Evolutionary conservation across 2,113 vertebrate species (phyloP).

Genomic region (Crotalus tigris): DNA sequence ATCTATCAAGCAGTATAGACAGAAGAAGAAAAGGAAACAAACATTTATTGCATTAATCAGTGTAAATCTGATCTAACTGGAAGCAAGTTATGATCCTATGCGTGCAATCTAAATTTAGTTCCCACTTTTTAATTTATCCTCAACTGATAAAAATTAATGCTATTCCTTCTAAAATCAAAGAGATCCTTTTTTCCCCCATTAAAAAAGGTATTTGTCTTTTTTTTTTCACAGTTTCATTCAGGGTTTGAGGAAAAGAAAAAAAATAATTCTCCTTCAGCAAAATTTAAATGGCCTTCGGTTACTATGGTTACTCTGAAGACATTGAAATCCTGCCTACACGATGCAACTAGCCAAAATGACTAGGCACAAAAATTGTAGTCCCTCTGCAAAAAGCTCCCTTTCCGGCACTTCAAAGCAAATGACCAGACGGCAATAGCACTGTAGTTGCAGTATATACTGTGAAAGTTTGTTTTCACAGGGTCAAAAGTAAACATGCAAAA

Average conservation of each 20-base stretch:
- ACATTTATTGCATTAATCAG: neutral
- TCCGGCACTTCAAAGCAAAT: slow-evolving; percentile 35
- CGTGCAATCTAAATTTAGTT: neutral
- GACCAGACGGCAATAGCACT: slow-evolving; percentile 20
- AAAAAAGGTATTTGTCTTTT: neutral
- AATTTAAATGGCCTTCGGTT: slow-evolving; percentile 61
- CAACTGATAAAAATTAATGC: slow-evolving; percentile 15
- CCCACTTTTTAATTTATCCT: slow-evolving; percentile 25
- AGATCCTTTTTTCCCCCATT: neutral
- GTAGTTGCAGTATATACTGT: slow-evolving; percentile 4
- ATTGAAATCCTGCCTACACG: slow-evolving; percentile 53
- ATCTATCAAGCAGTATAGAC: neutral
- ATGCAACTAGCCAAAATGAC: slow-evolving; percentile 63
- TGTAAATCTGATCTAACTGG: slow-evolving; percentile 7
- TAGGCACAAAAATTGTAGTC: slow-evolving; percentile 64
- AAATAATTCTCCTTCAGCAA: slow-evolving; percentile 63
- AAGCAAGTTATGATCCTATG: slow-evolving; percentile 5
- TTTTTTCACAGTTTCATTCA: slow-evolving; percentile 32
- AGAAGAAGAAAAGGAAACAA: slow-evolving; percentile 2
- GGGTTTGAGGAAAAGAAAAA: slow-evolving; percentile 32
- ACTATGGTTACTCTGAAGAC: slow-evolving; percentile 65
- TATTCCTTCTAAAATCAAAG: slow-evolving; percentile 9
- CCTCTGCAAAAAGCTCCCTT: slow-evolving; percentile 44
- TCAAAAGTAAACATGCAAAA: neutral
- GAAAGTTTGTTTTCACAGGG: neutral